Evolutionary conservation across 1,140 invertebrate species (phyloP).

Genomic region (Stenopsyche tienmushanensis): DNA sequence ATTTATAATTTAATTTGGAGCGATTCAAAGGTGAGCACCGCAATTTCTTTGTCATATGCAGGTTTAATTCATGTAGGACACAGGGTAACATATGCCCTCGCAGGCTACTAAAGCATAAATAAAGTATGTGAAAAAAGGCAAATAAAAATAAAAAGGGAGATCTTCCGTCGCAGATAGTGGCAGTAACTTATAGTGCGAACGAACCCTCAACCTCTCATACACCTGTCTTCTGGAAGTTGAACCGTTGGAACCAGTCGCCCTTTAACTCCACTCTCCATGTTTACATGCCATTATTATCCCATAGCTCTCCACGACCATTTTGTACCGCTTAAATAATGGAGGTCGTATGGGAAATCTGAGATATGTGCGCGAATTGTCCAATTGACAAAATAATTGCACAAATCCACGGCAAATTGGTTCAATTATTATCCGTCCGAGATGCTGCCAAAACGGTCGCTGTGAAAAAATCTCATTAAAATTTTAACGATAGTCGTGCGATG

Average conservation of each 20-base stretch:
- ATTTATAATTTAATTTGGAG: not conserved
- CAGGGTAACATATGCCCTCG: not conserved
- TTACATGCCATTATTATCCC: too few species aligned
- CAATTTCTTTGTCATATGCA: not conserved
- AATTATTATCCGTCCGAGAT: too few species aligned
- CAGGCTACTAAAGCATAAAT: not conserved
- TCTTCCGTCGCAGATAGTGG: constrained; percentile 8
- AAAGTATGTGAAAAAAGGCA: constrained; percentile 3
- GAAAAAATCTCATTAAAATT: not conserved
- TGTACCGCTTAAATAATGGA: too few species aligned
- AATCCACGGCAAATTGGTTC: too few species aligned
- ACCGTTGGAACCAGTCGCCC: not conserved
- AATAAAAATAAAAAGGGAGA: not conserved
- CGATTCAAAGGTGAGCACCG: not conserved
- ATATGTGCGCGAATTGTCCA: too few species aligned
- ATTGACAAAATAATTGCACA: too few species aligned
- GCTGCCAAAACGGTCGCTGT: too few species aligned
- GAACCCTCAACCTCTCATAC: constrained; percentile 10
- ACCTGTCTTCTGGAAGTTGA: not conserved
- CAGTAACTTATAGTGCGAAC: constrained; percentile 11
- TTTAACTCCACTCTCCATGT: not conserved
- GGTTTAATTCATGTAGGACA: constrained; percentile 2
- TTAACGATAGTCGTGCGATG: too few species aligned
- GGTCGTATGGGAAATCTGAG: too few species aligned
- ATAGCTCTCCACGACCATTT: too few species aligned